Base-by-base conservation (phyloP, 2,113 vertebrate genomes). In the Brevimyrus niger region DNA sequence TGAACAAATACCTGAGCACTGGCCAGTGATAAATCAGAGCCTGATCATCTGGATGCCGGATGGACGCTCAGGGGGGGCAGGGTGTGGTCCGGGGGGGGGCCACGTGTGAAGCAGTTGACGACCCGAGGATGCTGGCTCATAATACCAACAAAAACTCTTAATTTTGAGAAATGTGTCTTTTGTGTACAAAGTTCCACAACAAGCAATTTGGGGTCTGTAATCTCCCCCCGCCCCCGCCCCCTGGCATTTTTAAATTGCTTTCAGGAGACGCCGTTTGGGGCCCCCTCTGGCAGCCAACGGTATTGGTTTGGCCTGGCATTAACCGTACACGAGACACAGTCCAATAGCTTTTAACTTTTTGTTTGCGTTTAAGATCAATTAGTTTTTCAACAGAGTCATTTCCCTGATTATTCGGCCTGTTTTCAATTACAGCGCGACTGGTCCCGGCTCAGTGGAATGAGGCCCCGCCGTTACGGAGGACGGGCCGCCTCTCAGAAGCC, bases 291-390 rank as follows among this genome's bases (percentile, higher is more conserved):
- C 58, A 48, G 31, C 21, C n/a, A 1, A 6, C 46, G n/a, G 38
- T 88, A 73, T 73, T 46, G 87, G 87, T 88, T 48, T 73, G 61
- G 15, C 87, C 61, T 38, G 13, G 38, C 38, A 73, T 88, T 73
- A 69, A 73, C 23, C 58, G 1, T 23, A 73, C 58, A 7, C 87
- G 58, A 73, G 94, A 94, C 92, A 90, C 91, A 92, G 94, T 93
- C 93, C 94, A 92, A 94, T 93, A 93, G 93, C 87, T 88, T 88
- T 88, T 73, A 88, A 93, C 93, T 94, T 95, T 95, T 93, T 94
- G 92, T 94, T 95, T 94, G 94, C 94, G 94, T 95, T 95, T 94
- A 93, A 94, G 91, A 94, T 94, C 93, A 94, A 94, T 92, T 93
- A 93, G 94, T 94, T 94, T 94, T 94, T 94, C 94, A 93, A 90